Percentiles rank a stretch among this genome's conserved stretches.
These are phyloP conservation scores for Phainopepla nitens DNA, from an alignment of 2,113 vertebrate species.

Conservation along the genomic window DNA sequence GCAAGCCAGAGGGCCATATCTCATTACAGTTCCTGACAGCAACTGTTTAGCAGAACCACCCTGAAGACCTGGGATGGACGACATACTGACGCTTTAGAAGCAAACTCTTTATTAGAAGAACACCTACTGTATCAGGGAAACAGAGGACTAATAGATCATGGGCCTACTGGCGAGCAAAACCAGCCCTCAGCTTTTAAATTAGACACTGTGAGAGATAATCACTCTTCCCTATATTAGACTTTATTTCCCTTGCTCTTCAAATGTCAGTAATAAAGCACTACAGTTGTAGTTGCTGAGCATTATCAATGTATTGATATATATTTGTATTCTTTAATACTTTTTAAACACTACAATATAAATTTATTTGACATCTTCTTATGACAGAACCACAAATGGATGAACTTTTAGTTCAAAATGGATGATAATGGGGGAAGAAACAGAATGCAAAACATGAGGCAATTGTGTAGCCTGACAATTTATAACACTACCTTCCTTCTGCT, in stretches of 20 bases:
- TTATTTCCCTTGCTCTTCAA: background rate
- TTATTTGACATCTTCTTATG: background rate
- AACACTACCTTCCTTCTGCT: constrained; percentile 53
- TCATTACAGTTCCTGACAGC: background rate
- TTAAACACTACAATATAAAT: background rate
- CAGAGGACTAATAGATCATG: background rate
- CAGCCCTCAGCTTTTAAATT: background rate
- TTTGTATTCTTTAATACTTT: constrained; percentile 39
- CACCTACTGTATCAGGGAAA: background rate
- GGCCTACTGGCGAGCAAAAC: background rate
- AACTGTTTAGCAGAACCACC: background rate
- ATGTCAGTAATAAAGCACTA: background rate
- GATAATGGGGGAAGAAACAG: constrained; percentile 17
- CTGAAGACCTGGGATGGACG: background rate
- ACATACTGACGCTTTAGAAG: background rate
- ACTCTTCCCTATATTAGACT: background rate
- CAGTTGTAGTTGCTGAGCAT: background rate
- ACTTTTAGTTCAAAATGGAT: constrained; percentile 63
- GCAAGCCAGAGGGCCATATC: background rate
- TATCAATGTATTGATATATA: constrained; percentile 7
- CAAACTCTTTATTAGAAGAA: background rate
- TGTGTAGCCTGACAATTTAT: constrained; percentile 61
- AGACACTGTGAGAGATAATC: background rate
- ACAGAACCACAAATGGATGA: constrained; percentile 7
- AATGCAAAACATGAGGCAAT: constrained; percentile 55